Percentiles rank a stretch among this genome's conserved stretches.
phyloP scores from a whole-genome alignment of 2,888 invertebrate genomes.

The Balanococcus diminutus region DNA sequence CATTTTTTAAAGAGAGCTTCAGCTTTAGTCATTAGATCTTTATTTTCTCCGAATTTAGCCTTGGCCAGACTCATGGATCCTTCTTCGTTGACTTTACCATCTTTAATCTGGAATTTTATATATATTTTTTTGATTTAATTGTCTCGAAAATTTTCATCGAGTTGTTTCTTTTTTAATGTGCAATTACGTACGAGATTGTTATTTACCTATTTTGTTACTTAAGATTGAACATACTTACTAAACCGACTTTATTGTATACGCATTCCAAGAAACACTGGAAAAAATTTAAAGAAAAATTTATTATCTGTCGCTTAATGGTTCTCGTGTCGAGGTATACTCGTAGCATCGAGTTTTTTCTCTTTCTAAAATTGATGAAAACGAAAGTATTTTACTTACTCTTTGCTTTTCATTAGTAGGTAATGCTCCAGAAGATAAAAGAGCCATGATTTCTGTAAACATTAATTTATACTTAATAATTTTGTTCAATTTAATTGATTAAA shows the following conservation, averaged over 20 bases:
- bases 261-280: conserved; percentile 59
- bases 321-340: no score
- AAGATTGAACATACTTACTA: conserved; percentile 57
- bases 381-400: conserved; percentile 49
- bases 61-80: conserved; percentile 58
- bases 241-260: conserved; percentile 58
- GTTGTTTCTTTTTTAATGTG: no score
- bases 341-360: no score
- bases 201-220: no score
- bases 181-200: no score
- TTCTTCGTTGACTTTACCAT: conserved; percentile 58
- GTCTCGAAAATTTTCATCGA: no score
- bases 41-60: conserved; percentile 58
- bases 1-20: conserved; percentile 58
- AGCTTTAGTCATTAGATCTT: conserved; percentile 59
- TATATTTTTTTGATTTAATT: background rate
- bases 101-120: conserved; percentile 57
- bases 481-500: no score
- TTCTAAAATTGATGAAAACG: background rate
- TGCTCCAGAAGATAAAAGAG: conserved; percentile 55
- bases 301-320: background rate
- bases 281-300: no score
- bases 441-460: conserved; percentile 55
- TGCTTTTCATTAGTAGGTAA: conserved; percentile 57
- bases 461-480: no score